These are phyloP conservation scores for Leptinotarsa juncta DNA, from an alignment of 2,888 invertebrate genomes.

Conservation along the genomic window DNA sequence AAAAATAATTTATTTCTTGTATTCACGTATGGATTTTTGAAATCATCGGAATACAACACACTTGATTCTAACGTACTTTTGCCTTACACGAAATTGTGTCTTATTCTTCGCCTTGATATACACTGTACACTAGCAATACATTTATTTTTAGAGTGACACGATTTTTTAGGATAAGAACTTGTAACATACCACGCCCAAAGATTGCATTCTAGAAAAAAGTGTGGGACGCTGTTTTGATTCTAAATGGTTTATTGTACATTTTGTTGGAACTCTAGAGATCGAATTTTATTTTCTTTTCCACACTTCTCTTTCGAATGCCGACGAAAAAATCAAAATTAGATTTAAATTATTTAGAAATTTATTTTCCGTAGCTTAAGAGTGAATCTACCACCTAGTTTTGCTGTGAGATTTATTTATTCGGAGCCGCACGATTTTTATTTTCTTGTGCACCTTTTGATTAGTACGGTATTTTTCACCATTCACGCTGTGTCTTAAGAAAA, in stretches of 20 bases:
- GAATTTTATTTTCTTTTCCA: slow-evolving; percentile 18
- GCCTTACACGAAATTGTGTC: slow-evolving; percentile 47
- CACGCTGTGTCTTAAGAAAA: slow-evolving; percentile 64
- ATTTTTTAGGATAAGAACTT: slow-evolving; percentile 32
- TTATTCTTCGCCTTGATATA: slow-evolving; percentile 54
- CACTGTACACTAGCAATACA: slow-evolving; percentile 58
- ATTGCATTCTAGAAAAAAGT: not conserved
- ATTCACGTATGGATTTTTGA: slow-evolving; percentile 40
- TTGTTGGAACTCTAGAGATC: slow-evolving; percentile 33
- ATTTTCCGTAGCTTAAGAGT: slow-evolving; percentile 38
- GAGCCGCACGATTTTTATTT: slow-evolving; percentile 52
- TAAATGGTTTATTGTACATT: slow-evolving; percentile 28
- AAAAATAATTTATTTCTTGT: slow-evolving; percentile 59
- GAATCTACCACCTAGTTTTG: slow-evolving; percentile 49
- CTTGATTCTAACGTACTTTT: slow-evolving; percentile 46
- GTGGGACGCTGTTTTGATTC: slow-evolving; percentile 6
- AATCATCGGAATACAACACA: slow-evolving; percentile 33
- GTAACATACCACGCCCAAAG: slow-evolving; percentile 29
- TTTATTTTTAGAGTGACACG: slow-evolving; percentile 36
- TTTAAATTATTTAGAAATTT: slow-evolving; percentile 23
- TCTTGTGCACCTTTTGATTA: slow-evolving; percentile 57
- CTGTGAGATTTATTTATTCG: slow-evolving; percentile 49
- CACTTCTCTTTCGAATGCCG: slow-evolving; percentile 18
- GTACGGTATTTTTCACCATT: slow-evolving; percentile 61
- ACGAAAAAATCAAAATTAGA: slow-evolving; percentile 35